Conservation (phyloP, 2,888 invertebrate species). For the Drosophila neotestacea region DNA sequence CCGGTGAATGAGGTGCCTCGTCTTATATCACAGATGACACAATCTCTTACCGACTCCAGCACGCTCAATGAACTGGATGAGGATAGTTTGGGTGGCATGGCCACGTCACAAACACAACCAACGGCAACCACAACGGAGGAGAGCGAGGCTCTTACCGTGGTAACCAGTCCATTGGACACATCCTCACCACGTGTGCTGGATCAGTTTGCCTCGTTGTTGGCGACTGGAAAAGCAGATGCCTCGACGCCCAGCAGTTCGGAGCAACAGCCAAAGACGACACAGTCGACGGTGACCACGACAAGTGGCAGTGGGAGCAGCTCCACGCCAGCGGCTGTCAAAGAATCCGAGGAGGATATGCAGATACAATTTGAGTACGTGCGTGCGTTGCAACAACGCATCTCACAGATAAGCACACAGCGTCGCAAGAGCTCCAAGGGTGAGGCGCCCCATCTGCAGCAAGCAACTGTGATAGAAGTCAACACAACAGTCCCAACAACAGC, state of each 20-base stretch:
- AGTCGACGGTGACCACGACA: slow-evolving; percentile 72
- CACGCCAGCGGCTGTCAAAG: slow-evolving; percentile 54
- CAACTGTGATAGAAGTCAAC: slow-evolving; percentile 82
- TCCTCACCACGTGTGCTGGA: slow-evolving; percentile 78
- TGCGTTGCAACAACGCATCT: slow-evolving; percentile 88
- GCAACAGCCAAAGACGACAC: slow-evolving; percentile 82
- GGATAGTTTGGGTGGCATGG: slow-evolving; percentile 87
- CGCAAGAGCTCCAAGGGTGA: slow-evolving; percentile 86
- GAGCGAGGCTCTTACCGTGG: slow-evolving; percentile 87
- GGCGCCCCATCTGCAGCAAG: slow-evolving; percentile 20
- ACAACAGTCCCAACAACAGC: slow-evolving; percentile 13
- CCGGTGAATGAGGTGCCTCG: slow-evolving; percentile 84
- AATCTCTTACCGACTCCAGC: slow-evolving; percentile 81
- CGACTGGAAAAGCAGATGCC: slow-evolving; percentile 55
- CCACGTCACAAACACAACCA: slow-evolving; percentile 81
- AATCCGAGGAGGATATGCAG: slow-evolving; percentile 38
- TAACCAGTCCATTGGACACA: slow-evolving; percentile 86
- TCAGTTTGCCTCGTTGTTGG: slow-evolving; percentile 63
- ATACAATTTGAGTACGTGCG: slow-evolving; percentile 87
- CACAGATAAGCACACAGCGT: slow-evolving; percentile 89
- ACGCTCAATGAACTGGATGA: slow-evolving; percentile 86
- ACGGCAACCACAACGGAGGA: slow-evolving; percentile 87
- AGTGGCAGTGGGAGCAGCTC: slow-evolving; percentile 60
- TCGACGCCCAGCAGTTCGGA: slow-evolving; percentile 83
- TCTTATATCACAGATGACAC: slow-evolving; percentile 64